Evolutionary conservation across 2,888 invertebrate species (phyloP).

Genomic region (Drosophila nr. perissopoda): DNA sequence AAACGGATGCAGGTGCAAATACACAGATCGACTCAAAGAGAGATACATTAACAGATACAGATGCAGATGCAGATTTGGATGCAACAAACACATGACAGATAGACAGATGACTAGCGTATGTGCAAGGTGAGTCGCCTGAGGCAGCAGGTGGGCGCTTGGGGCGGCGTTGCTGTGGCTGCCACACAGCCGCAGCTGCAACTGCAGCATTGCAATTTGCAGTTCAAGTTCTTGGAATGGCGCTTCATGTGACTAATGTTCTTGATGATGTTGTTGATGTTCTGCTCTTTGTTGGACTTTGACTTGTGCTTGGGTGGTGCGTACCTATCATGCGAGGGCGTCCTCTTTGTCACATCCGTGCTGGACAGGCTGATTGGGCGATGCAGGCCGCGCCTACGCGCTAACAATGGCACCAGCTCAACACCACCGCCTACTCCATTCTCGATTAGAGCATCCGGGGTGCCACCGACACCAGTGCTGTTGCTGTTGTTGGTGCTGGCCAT

Average conservation of each 20-base stretch:
- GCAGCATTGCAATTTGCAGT: conserved; percentile 73
- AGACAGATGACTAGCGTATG: conserved; percentile 77
- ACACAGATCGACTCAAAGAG: conserved; percentile 6
- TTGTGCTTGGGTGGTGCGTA: conserved; percentile 82
- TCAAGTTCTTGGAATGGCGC: conserved; percentile 68
- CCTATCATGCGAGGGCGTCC: conserved; percentile 84
- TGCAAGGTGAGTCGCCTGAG: conserved; percentile 85
- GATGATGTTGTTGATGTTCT: conserved; percentile 72
- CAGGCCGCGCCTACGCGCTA: conserved; percentile 88
- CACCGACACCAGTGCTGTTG: conserved; percentile 20
- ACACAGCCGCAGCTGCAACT: conserved; percentile 56
- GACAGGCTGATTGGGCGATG: conserved; percentile 86
- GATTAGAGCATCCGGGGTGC: conserved; percentile 30
- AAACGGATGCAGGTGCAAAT: conserved; percentile 17
- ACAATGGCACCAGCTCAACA: conserved; percentile 90
- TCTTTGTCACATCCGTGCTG: conserved; percentile 86
- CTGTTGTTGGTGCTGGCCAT: conserved; percentile 47
- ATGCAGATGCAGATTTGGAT: conserved; percentile 1
- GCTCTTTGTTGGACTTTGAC: conserved; percentile 65
- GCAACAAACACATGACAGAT: conserved; percentile 16
- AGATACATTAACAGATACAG: conserved; percentile 11
- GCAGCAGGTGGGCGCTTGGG: conserved; percentile 75
- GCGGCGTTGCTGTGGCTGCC: conserved; percentile 30
- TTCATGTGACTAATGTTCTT: conserved; percentile 74
- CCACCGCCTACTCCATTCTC: conserved; percentile 86